These are phyloP conservation scores for Pristis pectinata DNA, from an alignment of 2,797 vertebrate genomes.

Conservation along the genomic window DNA sequence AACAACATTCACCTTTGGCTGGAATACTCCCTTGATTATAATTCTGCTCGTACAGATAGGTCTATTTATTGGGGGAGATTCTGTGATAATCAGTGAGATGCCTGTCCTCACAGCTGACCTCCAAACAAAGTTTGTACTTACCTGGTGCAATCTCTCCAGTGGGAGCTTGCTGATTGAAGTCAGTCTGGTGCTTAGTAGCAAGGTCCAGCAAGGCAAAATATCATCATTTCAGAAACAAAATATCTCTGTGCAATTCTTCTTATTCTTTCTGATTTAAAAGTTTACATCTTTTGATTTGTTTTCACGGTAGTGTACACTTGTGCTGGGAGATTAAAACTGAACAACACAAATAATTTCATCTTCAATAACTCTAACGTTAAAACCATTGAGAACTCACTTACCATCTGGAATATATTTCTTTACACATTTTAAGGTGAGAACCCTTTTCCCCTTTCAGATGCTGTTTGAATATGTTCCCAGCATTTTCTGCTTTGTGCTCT, in stretches of 20 bases:
- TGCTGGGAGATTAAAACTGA: not conserved
- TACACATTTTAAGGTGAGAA: not conserved
- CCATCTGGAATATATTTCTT: not conserved
- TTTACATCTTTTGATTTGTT: not conserved
- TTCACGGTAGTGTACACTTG: not conserved
- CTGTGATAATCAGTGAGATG: too few relatives aligned
- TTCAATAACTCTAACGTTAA: not conserved
- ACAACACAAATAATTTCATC: not conserved
- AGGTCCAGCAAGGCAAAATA: too few relatives aligned
- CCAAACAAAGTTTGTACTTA: too few relatives aligned
- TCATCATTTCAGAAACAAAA: not conserved
- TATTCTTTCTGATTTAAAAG: not conserved
- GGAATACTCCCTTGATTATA: too few relatives aligned
- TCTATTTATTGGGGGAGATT: not conserved
- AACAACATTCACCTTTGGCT: not conserved
- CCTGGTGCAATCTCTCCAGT: too few relatives aligned
- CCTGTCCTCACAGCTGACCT: too few relatives aligned
- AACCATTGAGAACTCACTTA: not conserved
- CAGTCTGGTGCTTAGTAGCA: too few relatives aligned
- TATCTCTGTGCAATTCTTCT: not conserved
- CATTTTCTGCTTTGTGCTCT: not conserved
- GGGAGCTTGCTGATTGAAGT: too few relatives aligned
- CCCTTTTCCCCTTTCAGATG: not conserved
- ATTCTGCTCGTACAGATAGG: not conserved
- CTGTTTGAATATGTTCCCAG: not conserved